Evolutionary conservation across 2,888 invertebrate genomes (phyloP), one percentile per base, ranked within the genome.

Genomic region (Temnothorax rugatulus): DNA sequence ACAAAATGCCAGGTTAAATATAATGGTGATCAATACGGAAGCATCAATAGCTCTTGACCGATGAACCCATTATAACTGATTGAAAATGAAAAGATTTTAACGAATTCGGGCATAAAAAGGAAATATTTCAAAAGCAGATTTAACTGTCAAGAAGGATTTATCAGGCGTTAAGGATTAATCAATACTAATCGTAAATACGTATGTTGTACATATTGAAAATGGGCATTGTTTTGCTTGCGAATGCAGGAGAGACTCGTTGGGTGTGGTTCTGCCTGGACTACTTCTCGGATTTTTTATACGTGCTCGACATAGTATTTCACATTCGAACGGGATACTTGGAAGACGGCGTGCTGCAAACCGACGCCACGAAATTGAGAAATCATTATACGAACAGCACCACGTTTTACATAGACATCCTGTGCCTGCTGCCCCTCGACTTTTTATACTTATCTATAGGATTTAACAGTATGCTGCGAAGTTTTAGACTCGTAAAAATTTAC

Each of bases 241-340:
- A n/a, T 57, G 9, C 63, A 97, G 97, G 96, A 89, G 97, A 98
- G 94, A 99, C 98, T 92, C 96, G 98, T 90, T 96, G 98, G 93
- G 97, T 99, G 93, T 99, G 99, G 99, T 99, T 99, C 95, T 98
- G 98, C 94, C 96, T 99, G 95, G 99, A 99, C 96, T 99, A 99
- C 96, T 97, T 98, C 95, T 98, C 99, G 91, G 99, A 99, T 95
- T 97, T 99, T 95, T 96, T 99, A 91, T 99, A 99, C 96, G 95
- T 99, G 94, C 97, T 98, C 95, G 99, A 99, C 96, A 99, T 99
- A 94, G 96, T 98, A 95, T 99, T 99, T 96, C 99, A 99, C 96
- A 99, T 99, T 95, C 97, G 99, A 90, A 99, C 99, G 90, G 99
- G 99, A 81, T 99, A 99, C 95, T 96, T 99, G 91, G 99, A 99